Conservation (phyloP, 2,797 vertebrate species). For the Danio tinwini region DNA sequence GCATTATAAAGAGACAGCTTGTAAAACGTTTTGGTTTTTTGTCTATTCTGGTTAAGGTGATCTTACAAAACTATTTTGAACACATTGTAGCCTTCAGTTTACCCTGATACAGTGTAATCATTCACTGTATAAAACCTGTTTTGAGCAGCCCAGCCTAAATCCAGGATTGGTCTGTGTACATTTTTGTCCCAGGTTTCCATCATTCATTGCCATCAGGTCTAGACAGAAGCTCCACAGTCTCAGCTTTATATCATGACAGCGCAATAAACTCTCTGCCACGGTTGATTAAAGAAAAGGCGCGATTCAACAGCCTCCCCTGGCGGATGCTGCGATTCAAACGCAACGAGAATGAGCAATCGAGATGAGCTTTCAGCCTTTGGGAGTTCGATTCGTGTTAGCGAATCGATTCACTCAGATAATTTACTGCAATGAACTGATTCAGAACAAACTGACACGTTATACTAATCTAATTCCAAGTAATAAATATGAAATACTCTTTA, state of each 20-base stretch:
- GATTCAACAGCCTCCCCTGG: conserved; percentile 63
- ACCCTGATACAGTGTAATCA: background rate
- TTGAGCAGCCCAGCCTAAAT: no score
- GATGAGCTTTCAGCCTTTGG: background rate
- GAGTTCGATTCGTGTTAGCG: background rate
- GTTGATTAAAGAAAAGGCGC: background rate
- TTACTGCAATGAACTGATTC: no score
- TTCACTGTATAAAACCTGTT: no score
- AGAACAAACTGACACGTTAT: no score
- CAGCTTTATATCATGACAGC: background rate
- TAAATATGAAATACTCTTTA: background rate
- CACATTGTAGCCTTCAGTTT: background rate
- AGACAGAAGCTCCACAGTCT: background rate
- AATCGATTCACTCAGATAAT: background rate
- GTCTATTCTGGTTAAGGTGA: background rate
- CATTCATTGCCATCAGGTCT: background rate
- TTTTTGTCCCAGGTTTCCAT: background rate
- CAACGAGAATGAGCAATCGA: background rate
- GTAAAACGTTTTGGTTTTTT: no score
- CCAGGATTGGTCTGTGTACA: background rate
- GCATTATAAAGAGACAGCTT: no score
- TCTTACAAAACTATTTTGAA: background rate
- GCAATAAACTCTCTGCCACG: background rate
- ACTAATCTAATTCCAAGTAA: background rate
- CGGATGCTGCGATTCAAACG: conserved; percentile 46